Percentiles rank a stretch among this genome's conserved stretches.
These are phyloP conservation scores for Oscarella lobularis DNA, from an alignment of 37 sponge, comb jelly and placozoan species.

Conservation along the genomic window DNA sequence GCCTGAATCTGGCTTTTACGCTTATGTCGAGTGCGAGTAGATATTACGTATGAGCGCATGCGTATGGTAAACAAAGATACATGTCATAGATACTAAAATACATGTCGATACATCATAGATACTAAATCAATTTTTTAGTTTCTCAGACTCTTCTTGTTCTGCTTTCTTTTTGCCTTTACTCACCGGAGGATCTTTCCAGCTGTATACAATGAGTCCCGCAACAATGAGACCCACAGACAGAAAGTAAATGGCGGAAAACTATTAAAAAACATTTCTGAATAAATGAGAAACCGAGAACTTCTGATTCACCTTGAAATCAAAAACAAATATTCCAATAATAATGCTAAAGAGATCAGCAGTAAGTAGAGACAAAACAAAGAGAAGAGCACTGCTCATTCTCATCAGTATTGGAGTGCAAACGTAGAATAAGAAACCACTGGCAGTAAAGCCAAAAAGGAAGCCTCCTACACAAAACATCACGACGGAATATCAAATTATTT, in stretches of 20 bases:
- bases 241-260: conserved; percentile 66
- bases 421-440: conserved; percentile 39
- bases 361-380: conserved; percentile 69
- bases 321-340: conserved; percentile 57
- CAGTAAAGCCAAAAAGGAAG: conserved; percentile 36
- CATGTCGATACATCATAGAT: no score
- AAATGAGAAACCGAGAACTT: background rate
- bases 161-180: no score
- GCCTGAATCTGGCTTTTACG: no score
- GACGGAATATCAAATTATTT: no score
- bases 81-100: no score
- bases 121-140: no score
- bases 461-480: conserved; percentile 12
- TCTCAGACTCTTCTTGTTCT: no score
- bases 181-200: conserved; percentile 19
- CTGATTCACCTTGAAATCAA: conserved; percentile 50
- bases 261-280: background rate
- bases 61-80: no score
- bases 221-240: conserved; percentile 48
- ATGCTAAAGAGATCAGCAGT: conserved; percentile 75
- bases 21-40: no score
- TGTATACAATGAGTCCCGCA: conserved; percentile 61
- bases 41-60: no score
- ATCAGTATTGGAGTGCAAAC: conserved; percentile 39
- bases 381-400: conserved; percentile 54